These are phyloP conservation scores for Strigamia transsilvanica DNA, from an alignment of 2,888 invertebrate genomes.

Conservation along the genomic window DNA sequence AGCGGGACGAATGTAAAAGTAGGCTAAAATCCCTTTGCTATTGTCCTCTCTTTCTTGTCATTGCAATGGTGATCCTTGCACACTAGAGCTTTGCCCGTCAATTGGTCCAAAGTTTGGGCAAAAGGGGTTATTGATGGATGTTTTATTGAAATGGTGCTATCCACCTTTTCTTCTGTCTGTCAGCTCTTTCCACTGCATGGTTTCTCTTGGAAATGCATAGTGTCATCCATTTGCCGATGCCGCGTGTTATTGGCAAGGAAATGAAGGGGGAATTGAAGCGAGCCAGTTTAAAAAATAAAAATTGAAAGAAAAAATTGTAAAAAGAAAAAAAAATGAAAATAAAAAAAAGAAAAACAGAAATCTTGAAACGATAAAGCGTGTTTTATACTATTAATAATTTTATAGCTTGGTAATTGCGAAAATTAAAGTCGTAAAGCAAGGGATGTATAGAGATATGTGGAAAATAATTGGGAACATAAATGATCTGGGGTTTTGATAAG, in stretches of 20 bases:
- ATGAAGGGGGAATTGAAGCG: background rate
- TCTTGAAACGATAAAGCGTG: background rate
- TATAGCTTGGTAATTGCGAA: slow-evolving; percentile 36
- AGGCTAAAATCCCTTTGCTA: slow-evolving; percentile 22
- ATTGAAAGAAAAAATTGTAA: background rate
- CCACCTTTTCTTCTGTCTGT: background rate
- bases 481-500: slow-evolving; percentile 19
- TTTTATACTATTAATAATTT: slow-evolving; percentile 41
- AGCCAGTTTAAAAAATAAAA: background rate
- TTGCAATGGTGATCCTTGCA: slow-evolving; percentile 38
- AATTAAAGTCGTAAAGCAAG: slow-evolving; percentile 23
- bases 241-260: slow-evolving; percentile 17
- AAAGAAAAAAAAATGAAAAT: background rate
- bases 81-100: slow-evolving; percentile 19
- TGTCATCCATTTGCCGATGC: slow-evolving; percentile 27
- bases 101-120: background rate
- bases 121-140: slow-evolving; percentile 35
- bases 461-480: slow-evolving; percentile 24
- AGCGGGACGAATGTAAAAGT: slow-evolving; percentile 38
- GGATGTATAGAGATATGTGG: slow-evolving; percentile 24
- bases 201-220: background rate
- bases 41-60: slow-evolving; percentile 36
- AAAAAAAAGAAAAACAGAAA: background rate
- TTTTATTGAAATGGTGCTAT: slow-evolving; percentile 22
- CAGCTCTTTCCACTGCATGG: background rate